A percentile compares a stretch with the other conserved stretches of the same genome.
Conservation (phyloP, 1,140 invertebrate genomes). For the Aphelenchoides besseyi region DNA sequence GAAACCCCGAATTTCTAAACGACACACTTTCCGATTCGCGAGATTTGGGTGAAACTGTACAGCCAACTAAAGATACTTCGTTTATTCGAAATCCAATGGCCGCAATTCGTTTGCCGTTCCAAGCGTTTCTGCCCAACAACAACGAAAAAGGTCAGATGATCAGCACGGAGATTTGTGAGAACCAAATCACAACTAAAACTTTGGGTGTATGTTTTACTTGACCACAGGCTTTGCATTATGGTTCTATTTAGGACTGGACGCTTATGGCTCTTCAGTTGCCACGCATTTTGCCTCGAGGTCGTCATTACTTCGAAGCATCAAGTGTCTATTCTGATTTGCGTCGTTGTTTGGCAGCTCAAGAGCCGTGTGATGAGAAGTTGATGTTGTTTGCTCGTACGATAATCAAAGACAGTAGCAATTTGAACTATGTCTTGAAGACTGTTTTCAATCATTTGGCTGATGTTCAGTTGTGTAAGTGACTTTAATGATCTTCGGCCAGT, state of each 20-base stretch:
- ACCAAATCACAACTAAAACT: constrained; percentile 13
- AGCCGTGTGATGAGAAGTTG: background rate
- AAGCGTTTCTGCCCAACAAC: background rate
- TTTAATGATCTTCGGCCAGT: background rate
- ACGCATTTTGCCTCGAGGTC: background rate
- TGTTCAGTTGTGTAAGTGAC: background rate
- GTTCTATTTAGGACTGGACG: background rate
- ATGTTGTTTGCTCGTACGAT: background rate
- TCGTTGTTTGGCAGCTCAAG: background rate
- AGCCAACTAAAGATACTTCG: background rate
- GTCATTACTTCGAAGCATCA: background rate
- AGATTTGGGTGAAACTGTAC: background rate
- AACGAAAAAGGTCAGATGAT: background rate
- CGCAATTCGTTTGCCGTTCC: background rate
- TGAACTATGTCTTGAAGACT: background rate
- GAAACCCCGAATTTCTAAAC: background rate
- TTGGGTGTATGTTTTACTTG: background rate
- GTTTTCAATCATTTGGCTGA: background rate
- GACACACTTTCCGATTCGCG: background rate
- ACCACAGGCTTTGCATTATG: too few species aligned
- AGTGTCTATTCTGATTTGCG: background rate
- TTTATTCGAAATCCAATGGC: background rate
- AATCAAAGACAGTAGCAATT: background rate
- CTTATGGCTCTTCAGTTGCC: background rate
- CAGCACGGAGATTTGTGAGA: background rate